Base-by-base conservation (phyloP, 37 sponge, comb jelly and placozoan species). In the Oopsacas minuta region DNA sequence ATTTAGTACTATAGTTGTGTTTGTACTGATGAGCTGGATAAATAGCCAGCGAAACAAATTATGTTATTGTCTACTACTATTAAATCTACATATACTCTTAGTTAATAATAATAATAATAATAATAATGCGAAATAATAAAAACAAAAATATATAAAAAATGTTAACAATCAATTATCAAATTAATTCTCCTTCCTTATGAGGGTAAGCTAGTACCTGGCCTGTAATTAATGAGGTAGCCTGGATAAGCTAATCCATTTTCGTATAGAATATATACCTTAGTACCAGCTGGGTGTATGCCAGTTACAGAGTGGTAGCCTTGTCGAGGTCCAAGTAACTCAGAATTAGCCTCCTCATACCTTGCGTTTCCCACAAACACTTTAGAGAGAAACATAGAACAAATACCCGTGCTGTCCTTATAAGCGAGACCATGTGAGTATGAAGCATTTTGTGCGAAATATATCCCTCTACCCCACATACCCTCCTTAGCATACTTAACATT, bases 351-450 rank as follows among this genome's bases (percentile, higher is more conserved):
- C 22, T 3, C 28, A 34, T 10, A 61, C 22, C 28, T 61, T 3
- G 75, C 75, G 28, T 61, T 61, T 12, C 75, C 75, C 22, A 61
- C 75, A 61, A 61, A 61, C 22, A 61, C 75, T 61, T 61, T 61
- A 20, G 75, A 10, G 20, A 61, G 30, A 61, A 61, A 61, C 30
- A 61, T 25, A 20, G 75, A 61, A 61, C 75, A n/a, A 61, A 3
- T 61, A 61, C 75, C 75, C 22, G 28, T 34, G 22, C 30, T n/a
- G 7, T 10, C 20, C 28, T 3, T 61, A n/a, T 61, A 34, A 20
- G 75, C 75, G 28, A 25, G 28, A 3, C 17, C 22, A n/a, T 61
- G 28, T 25, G 75, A 61, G 28, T 61, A 61, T 10, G 75, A 61
- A 61, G 75, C 75, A 61, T 61, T 61, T 25, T 7, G 32, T 20